Base-by-base conservation (phyloP, 1,140 invertebrate genomes). In the Akabosia matsudoensis region DNA sequence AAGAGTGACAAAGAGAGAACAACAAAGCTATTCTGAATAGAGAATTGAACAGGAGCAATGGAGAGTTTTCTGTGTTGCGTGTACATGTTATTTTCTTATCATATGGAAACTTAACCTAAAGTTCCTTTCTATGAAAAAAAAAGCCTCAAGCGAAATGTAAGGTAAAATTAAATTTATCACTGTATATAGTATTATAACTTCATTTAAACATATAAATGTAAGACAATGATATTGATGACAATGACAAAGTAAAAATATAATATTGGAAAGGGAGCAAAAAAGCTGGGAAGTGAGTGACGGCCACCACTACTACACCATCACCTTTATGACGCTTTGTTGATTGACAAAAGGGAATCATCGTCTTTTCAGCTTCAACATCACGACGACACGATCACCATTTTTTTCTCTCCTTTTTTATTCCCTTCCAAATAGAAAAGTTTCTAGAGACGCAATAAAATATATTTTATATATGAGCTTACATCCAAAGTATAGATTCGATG, bases 271-370 rank as follows among this genome's bases (percentile, higher is more conserved):
- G 61, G n/a, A 30, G 61, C 3, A 67, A 30, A 67, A 28, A 30
- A 67, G 28, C 37, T 45, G 31, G 24, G 24, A 30, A 31, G 24
- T 67, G 61, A 31, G 54, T 61, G 54, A 61, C 61, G 24, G 61
- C 28, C 61, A 31, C 61, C 7, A 67, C 61, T 28, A 30, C 61
- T 7, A 30, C 61, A 67, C 24, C 61, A 67, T 67, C 61, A 67
- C 61, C 61, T 54, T 73, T 70, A 73, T 76, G 75, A 73, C 71
- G 71, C 71, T 70, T 73, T 70, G 76, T 51, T 75, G 75, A 76
- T 76, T 76, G 75, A 76, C 75, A 73, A 64, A 76, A 70, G 75
- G 71, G 54, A 28, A 67, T 67, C 61, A 67, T 67, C 61, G 22
- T 28, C 61, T 24, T 61, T 24, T n/a, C 54, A 61, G 24, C 24